Base-by-base conservation (phyloP, 1,140 invertebrate species). In the Centruroides vittatus region DNA sequence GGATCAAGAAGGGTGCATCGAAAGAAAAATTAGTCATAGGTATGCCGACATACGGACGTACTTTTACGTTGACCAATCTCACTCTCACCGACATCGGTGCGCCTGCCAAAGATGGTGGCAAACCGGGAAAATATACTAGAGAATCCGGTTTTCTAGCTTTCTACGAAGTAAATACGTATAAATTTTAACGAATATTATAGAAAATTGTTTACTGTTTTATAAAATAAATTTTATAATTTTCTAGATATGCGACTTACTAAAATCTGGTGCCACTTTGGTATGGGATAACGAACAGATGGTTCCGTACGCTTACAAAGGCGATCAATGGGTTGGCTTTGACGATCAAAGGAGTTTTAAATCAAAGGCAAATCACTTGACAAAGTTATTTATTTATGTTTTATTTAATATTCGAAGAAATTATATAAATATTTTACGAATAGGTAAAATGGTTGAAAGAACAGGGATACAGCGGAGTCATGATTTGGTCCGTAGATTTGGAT, bases 401-500 rank as follows among this genome's bases (percentile, higher is more conserved):
- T 23, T 23, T 23, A 23, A 41, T 41, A 41, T 41, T 23, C 23
- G 23, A 23, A 23, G 23, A 23, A 23, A 23, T 23, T 23, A 41
- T 41, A 41, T 7, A 41, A 41, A 41, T 41, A 6, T 41, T 41
- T 41, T 41, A 6, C 8, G 41, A 8, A 41, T 51, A 71, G 74
- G 90, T 88, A 86, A 82, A 82, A 35, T 97, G 89, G 88, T 78
- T 96, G 48, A 92, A 92, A 68, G 81, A 85, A 53, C 86, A 86
- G 56, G 85, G 86, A 11, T 93, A 85, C 68, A 92, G 85, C 35
- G 93, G 93, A 7, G 91, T 91, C 23, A 95, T 95, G 89, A 86
- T 93, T 0, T 97, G 93, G 93, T 91, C 90, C 0, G 79, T 96
- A 0, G 92, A 96, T 68, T 91, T 96, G 86, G 93, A 94, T 65